Evolutionary conservation across 2,888 invertebrate genomes (phyloP).

Genomic region (Drosophila dives): DNA sequence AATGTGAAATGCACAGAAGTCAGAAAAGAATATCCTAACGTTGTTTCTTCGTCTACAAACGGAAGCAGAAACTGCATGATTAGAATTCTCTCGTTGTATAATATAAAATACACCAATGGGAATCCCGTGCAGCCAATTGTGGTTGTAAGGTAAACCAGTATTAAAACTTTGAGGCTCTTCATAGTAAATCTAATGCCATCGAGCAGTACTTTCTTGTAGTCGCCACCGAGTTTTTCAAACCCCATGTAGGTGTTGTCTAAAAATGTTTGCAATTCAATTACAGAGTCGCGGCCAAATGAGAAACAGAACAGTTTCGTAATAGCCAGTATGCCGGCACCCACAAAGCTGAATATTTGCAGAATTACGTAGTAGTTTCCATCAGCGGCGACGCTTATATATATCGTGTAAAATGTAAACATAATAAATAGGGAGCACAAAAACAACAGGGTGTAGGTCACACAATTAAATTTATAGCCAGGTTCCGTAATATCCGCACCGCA

Average conservation of each 20-base stretch:
- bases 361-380: slow-evolving; percentile 44
- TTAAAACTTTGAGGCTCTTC: slow-evolving; percentile 27
- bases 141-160: slow-evolving; percentile 5
- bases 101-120: slow-evolving; percentile 18
- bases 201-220: slow-evolving; percentile 27
- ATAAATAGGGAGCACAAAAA: slow-evolving; percentile 15
- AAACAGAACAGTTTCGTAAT: slow-evolving; percentile 14
- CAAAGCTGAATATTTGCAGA: slow-evolving; percentile 43
- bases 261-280: slow-evolving; percentile 5
- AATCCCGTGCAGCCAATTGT: background rate
- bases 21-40: slow-evolving; percentile 29
- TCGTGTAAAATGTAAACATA: slow-evolving; percentile 52
- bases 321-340: slow-evolving; percentile 33
- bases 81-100: slow-evolving; percentile 39
- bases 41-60: slow-evolving; percentile 38
- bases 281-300: background rate
- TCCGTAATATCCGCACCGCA: slow-evolving; percentile 43
- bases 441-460: slow-evolving; percentile 26
- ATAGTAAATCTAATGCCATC: slow-evolving; percentile 13
- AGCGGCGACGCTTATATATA: slow-evolving; percentile 34
- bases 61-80: slow-evolving; percentile 59
- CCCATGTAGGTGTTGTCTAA: slow-evolving; percentile 36
- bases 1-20: slow-evolving; percentile 21
- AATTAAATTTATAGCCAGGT: slow-evolving; percentile 20
- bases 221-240: slow-evolving; percentile 32